Conservation (phyloP, 2,113 vertebrate species). For the Columbina picui region DNA sequence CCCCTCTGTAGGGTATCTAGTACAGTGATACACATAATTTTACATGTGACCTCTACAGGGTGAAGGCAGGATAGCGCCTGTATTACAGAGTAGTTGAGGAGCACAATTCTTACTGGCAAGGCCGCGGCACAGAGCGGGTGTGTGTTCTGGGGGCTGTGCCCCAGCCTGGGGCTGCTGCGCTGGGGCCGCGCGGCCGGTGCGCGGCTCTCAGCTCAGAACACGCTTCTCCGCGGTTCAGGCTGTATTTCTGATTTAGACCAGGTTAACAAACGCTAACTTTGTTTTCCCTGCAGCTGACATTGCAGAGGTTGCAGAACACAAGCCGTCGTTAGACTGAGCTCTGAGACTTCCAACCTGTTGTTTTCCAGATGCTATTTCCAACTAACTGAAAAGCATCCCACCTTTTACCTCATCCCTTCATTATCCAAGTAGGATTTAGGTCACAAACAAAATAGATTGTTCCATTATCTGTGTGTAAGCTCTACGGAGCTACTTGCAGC, state of each 20-base stretch:
- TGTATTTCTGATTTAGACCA: neutral
- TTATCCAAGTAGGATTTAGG: constrained; percentile 10
- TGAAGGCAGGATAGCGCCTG: neutral
- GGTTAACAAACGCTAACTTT: neutral
- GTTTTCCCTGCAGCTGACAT: neutral
- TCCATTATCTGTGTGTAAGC: neutral
- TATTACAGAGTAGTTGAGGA: neutral
- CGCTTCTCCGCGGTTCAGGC: neutral
- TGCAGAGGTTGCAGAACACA: neutral
- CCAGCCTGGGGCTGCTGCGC: neutral
- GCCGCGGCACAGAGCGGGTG: neutral
- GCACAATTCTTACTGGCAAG: neutral
- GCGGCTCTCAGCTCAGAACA: neutral
- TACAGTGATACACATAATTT: neutral
- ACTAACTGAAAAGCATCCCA: neutral
- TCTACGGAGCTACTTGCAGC: neutral
- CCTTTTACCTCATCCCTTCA: neutral
- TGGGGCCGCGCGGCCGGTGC: too few species aligned
- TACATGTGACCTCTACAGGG: neutral
- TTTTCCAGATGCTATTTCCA: neutral
- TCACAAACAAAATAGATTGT: neutral
- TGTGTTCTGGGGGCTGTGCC: neutral
- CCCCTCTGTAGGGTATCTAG: neutral
- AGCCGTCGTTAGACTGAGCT: neutral
- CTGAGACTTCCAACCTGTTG: neutral